Evolutionary conservation across 37 sponge, comb jelly and placozoan genomes (phyloP).

Genomic region (Bolinopsis microptera): DNA sequence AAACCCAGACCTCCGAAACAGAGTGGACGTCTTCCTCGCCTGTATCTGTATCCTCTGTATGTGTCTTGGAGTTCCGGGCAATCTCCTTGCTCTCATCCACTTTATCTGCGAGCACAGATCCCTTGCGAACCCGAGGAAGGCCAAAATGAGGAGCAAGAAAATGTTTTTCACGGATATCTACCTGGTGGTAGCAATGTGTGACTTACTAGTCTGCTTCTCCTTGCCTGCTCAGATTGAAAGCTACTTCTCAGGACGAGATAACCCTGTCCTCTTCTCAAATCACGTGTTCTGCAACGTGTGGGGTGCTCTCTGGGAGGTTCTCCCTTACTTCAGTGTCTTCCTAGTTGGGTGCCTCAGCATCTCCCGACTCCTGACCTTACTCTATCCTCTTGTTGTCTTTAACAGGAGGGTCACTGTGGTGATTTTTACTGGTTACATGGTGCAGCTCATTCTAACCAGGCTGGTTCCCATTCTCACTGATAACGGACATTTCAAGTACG

Average conservation of each 20-base stretch:
- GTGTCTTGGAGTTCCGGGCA: not conserved
- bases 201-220: not conserved
- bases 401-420: not conserved
- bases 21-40: not conserved
- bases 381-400: not conserved
- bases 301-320: conserved; percentile 31
- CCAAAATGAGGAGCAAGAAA: not conserved
- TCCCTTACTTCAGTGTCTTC: conserved; percentile 1
- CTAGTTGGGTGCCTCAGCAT: not conserved
- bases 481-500: conserved; percentile 11
- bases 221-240: not conserved
- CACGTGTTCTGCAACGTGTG: not conserved
- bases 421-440: not conserved
- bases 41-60: not conserved
- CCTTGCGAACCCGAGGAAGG: not conserved
- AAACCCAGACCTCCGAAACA: not conserved
- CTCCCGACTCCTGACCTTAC: not conserved
- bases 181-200: not conserved
- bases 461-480: not conserved
- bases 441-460: not conserved
- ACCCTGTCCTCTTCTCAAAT: not conserved
- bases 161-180: conserved; percentile 16
- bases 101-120: not conserved
- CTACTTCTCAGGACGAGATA: not conserved
- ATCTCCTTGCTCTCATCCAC: not conserved